Evolutionary conservation across 2,888 invertebrate genomes (phyloP), one percentile per base, ranked within the genome.

Genomic region (Metalampra italica): DNA sequence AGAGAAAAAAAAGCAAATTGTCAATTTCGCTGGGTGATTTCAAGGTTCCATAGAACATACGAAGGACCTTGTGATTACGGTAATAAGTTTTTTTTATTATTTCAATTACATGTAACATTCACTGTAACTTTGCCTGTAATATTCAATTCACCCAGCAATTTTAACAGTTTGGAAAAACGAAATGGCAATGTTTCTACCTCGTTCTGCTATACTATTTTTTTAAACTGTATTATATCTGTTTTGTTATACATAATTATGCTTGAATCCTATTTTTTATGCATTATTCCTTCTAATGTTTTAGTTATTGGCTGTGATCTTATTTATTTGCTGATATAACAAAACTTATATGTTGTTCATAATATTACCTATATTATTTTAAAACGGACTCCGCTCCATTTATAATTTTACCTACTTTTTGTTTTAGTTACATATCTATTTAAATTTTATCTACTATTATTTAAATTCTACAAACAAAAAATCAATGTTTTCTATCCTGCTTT

Each of bases 401-500:
- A 29, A 22, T 22, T 22, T 22, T 22, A 22, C 22, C 22, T 22
- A 22, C 22, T 22, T 22, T 22, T 22, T 2, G 2, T 22, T 22
- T 22, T 22, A 22, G 22, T 22, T 22, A 32, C 30, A 30, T 9
- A 32, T 8, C 7, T 9, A 32, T 32, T 3, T 32, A 30, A 30
- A 8, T 32, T 32, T 32, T 32, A 32, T 32, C 1, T 32, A 30
- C 8, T 30, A 30, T 7, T 30, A 32, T 9, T 32, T 32, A 32
- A 9, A 2, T 32, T n/a, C n/a, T 36, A 36, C n/a, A 7, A n/a
- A 36, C 3, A 36, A 36, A 32, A 9, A 32, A 32, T 8, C 1
- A 55, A 53, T 60, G 64, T 66, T 66, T 62, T 62, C 53, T 60
- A 60, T 51, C 49, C 59, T 62, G 68, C 63, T 67, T 70, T 62